Conservation (phyloP, 2,113 vertebrate species). For the Anoplopoma fimbria region DNA sequence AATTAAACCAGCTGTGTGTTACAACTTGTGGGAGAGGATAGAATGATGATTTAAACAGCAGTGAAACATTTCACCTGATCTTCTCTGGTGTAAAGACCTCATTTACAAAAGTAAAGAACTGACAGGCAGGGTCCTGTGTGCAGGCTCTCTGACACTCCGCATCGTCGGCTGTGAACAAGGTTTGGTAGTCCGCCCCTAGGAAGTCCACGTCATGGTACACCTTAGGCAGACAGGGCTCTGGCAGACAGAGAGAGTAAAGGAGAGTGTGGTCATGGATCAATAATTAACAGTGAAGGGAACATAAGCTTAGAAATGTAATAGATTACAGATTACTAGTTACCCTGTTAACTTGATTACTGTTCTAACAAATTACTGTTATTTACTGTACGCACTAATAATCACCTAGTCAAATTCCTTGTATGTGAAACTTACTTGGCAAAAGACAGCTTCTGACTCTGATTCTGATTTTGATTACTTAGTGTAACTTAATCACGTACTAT, state of each 20-base stretch:
- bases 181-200: constrained; percentile 44
- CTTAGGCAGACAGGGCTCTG: constrained; percentile 51
- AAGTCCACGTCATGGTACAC: constrained; percentile 73
- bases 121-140: constrained; percentile 70
- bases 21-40: neutral
- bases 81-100: accelerated
- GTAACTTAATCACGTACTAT: neutral
- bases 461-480: no score
- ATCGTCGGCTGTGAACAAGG: constrained; percentile 56
- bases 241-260: neutral
- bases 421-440: no score
- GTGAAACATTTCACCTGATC: constrained; percentile 25
- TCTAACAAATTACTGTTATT: neutral
- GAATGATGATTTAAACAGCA: neutral
- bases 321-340: neutral
- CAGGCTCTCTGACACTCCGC: constrained; percentile 75
- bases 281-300: neutral
- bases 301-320: neutral
- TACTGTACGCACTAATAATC: no score
- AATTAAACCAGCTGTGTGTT: neutral
- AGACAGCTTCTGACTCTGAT: no score
- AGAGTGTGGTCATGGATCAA: neutral
- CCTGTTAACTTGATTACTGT: neutral
- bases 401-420: no score
- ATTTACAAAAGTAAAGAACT: constrained; percentile 70